These are phyloP conservation scores for Todiramphus chloris DNA, from an alignment of 2,113 vertebrate species.

Conservation along the genomic window DNA sequence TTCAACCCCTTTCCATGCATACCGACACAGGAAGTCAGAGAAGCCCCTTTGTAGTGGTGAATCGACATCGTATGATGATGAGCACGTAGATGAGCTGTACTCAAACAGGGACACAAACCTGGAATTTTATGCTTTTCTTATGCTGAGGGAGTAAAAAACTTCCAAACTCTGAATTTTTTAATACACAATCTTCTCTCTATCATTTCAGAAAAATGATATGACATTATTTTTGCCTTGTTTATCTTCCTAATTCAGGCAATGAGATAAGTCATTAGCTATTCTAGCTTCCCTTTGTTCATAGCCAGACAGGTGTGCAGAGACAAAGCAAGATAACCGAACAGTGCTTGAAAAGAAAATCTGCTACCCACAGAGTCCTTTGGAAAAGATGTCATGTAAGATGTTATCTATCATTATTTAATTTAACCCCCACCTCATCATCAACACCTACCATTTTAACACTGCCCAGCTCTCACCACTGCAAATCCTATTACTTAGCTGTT, in stretches of 20 bases:
- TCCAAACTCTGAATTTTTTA: neutral
- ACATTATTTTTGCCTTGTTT: neutral
- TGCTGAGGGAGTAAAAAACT: neutral
- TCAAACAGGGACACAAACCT: neutral
- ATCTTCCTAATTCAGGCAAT: neutral
- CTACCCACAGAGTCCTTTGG: neutral
- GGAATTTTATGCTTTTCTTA: neutral
- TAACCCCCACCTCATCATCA: neutral
- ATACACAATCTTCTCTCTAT: neutral
- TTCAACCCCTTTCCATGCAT: neutral
- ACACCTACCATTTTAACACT: neutral
- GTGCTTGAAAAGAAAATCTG: neutral
- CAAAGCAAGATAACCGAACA: neutral
- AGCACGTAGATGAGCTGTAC: neutral
- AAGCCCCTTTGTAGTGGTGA: neutral
- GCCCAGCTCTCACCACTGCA: neutral
- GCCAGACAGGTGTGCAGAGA: neutral
- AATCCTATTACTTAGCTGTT: neutral
- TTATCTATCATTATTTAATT: neutral
- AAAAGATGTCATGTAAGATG: neutral
- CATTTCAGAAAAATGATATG: neutral
- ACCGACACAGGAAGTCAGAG: neutral
- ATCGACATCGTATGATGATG: fast-evolving
- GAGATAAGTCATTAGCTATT: neutral
- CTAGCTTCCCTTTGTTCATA: neutral